Evolutionary conservation across 2,113 vertebrate genomes (phyloP), one percentile per base, ranked within the genome.

Genomic region (Grallaria varia): DNA sequence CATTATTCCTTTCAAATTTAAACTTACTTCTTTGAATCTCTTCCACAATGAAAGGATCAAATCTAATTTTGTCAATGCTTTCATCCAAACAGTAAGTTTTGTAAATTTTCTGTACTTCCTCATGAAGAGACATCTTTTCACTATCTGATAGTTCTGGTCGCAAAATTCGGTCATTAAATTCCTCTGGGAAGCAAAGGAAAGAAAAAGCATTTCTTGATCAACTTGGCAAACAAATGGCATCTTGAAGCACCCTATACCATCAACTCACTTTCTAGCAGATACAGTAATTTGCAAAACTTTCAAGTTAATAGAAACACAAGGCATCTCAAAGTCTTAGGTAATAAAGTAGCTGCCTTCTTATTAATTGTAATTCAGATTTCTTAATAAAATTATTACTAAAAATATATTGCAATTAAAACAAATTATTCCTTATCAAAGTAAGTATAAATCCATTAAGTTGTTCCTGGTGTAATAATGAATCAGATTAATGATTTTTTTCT

Each of bases 121-220:
- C 97, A 84, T 99, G 99, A 53, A 99, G 97, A 79, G 95, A 97
- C 56, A 97, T 97, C 97, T 98, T 99, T 97, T 99, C 99, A 8
- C 95, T 35, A 90, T 99, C 98, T 31, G 97, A 98, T 76, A 99
- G 98, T 39, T 99, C 99, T 7, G 99, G 99, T 64, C 97, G 95
- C 91, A 99, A 98, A 97, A 99, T 99, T 97, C 98, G 98, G 87
- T 99, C 98, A 91, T 99, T 99, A 89, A 99, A 99, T 97, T 99
- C 99, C 98, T 99, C 99, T 99, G 97, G 47, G 60, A 93, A 95
- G 75, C 67, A 37, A 81, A 47, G 55, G 22, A 87, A 92, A 97
- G 14, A 77, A 91, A 64, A 94, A 27, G 20, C 7, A 76, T 12
- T 90, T 76, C 23, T 52, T 50, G 20, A 73, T 39, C 44, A 71